These are phyloP conservation scores for Trigoniulus corallinus DNA, from an alignment of 1,140 invertebrate species.

Conservation along the genomic window DNA sequence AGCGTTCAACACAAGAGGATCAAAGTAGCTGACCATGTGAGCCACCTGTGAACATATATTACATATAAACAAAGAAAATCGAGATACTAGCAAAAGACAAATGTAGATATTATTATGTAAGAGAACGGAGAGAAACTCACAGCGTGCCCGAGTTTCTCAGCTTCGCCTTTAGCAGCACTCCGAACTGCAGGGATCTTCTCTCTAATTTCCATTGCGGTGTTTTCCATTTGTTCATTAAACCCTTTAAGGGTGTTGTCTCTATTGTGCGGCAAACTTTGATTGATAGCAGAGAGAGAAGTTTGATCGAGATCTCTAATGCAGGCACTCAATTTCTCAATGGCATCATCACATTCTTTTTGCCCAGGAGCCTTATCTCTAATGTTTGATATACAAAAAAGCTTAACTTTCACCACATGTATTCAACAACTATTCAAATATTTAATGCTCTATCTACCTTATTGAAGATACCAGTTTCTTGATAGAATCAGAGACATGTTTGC, in stretches of 20 bases:
- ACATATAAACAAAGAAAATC: neutral
- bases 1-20: constrained; percentile 61
- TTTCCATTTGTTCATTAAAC: constrained; percentile 53
- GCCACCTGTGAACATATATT: constrained; percentile 32
- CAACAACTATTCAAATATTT: too few species aligned
- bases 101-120: too few species aligned
- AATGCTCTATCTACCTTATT: constrained; percentile 61
- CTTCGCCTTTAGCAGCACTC: constrained; percentile 68
- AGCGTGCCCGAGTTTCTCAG: constrained; percentile 79
- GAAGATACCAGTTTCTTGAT: constrained; percentile 85
- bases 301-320: constrained; percentile 70
- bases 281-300: constrained; percentile 67
- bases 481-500: constrained; percentile 86
- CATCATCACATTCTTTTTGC: constrained; percentile 77
- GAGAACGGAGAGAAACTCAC: too few species aligned
- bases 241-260: constrained; percentile 61
- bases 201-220: constrained; percentile 51
- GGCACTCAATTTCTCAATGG: constrained; percentile 55
- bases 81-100: constrained; percentile 5
- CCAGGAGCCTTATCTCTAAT: constrained; percentile 82
- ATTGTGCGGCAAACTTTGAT: constrained; percentile 53
- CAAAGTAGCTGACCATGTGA: constrained; percentile 64
- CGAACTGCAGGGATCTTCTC: constrained; percentile 66
- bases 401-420: too few species aligned
- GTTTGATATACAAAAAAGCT: constrained; percentile 12